phyloP scores from a whole-genome alignment of 1,140 invertebrate genomes.

The Wiebesia pumilae region DNA sequence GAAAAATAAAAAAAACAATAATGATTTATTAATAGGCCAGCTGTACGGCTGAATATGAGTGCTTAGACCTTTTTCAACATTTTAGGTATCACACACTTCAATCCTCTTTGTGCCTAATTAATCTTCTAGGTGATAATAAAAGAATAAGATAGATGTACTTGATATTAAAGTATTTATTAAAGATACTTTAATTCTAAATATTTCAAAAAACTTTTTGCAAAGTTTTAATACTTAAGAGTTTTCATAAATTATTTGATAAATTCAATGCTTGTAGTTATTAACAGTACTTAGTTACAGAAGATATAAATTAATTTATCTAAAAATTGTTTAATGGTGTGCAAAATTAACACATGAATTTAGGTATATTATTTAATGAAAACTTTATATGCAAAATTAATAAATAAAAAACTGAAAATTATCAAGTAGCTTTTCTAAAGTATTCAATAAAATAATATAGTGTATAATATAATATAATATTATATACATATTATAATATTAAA shows the following conservation, averaged over 20 bases:
- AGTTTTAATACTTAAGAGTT: no score
- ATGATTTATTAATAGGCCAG: constrained; percentile 60
- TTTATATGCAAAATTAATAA: constrained; percentile 7
- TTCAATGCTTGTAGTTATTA: not conserved
- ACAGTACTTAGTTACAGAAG: not conserved
- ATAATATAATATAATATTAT: no score
- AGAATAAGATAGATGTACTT: not conserved
- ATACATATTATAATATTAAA: no score
- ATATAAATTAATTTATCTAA: not conserved
- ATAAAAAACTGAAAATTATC: not conserved
- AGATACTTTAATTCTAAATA: not conserved
- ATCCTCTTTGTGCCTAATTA: constrained; percentile 60
- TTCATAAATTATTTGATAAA: not conserved
- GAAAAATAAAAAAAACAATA: constrained; percentile 39
- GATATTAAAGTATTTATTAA: constrained; percentile 20
- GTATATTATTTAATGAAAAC: not conserved
- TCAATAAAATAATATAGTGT: no score
- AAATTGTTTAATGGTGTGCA: not conserved
- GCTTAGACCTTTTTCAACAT: constrained; percentile 62
- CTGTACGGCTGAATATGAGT: constrained; percentile 72
- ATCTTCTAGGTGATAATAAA: constrained; percentile 5
- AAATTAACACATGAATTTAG: not conserved
- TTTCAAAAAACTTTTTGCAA: no score
- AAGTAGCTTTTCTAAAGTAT: not conserved
- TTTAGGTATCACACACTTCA: constrained; percentile 64